Base-by-base conservation (phyloP, 2,113 vertebrate species). In the Rostratula benghalensis region DNA sequence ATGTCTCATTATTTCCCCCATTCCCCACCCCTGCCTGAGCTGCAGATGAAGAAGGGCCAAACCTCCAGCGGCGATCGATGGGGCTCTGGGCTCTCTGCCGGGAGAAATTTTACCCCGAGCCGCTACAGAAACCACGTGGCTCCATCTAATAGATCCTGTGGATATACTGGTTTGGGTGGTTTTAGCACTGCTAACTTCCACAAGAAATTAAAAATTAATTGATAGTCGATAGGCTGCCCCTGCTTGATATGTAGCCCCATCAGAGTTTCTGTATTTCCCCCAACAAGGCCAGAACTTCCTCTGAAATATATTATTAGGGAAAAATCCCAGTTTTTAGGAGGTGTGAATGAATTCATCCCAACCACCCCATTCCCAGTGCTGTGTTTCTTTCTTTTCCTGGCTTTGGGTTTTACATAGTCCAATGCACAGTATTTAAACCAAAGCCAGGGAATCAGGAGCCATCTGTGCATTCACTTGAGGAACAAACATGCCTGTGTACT, bases 281-380 rank as follows among this genome's bases (percentile, higher is more conserved):
- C 22, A 20, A 28, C 6, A 22, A 50, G 35, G 24, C 8, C 51
- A 56, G 13, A 79, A 37, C 54, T 54, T 56, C 31, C 73, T 22
- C 39, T 19, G 46, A 61, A 78, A 78, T 17, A 9, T 4, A 33
- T 51, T 8, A 27, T 9, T 6, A 15, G 2, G 10, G 54, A 4
- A 46, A 79, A 50, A 69, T 13, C 21, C 7, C 21, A 24, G 13
- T 27, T 78, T 69, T 81, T 18, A 43, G 60, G 73, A 57, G 41
- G 41, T 28, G 20, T 0, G 2, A 33, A 27, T 57, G 20, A 33
- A 61, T 61, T 74, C 3, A 13, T 7, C 69, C 45, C 45, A 56
- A 33, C n/a, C 51, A 12, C 1, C 53, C 31, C 10, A 1, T 61
- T 48, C 64, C 33, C 0, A 0, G 7, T 10, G 43, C 25, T 41